phyloP scores from a whole-genome alignment of 2,113 vertebrate genomes.

The Clarias gariepinus region DNA sequence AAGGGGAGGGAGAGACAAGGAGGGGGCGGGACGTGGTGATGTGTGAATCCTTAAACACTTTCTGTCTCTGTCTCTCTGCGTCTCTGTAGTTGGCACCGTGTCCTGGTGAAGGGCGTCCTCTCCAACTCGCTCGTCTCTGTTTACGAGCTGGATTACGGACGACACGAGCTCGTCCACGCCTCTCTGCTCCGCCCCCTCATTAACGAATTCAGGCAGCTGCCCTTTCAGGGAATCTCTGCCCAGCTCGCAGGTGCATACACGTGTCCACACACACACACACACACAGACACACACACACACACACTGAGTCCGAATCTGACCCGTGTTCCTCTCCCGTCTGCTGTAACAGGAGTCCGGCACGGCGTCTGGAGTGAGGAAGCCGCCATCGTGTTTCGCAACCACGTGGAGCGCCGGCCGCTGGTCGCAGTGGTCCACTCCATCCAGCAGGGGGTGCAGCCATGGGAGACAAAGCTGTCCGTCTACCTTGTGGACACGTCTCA shows the following conservation, averaged over 20 bases:
- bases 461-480: slow-evolving; percentile 78
- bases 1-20: neutral
- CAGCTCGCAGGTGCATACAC: slow-evolving; percentile 83
- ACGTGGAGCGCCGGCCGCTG: slow-evolving; percentile 87
- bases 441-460: slow-evolving; percentile 70
- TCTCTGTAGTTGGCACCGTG: slow-evolving; percentile 84
- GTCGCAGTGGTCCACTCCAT: slow-evolving; percentile 85
- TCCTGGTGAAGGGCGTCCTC: slow-evolving; percentile 85
- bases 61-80: neutral
- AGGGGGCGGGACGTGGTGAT: neutral
- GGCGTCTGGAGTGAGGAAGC: slow-evolving; percentile 88
- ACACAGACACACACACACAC: neutral
- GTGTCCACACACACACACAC: neutral
- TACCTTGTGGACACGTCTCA: slow-evolving; percentile 87
- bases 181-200: slow-evolving; percentile 78
- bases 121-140: slow-evolving; percentile 84
- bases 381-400: slow-evolving; percentile 89
- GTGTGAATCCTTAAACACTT: neutral
- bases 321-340: neutral
- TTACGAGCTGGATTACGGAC: slow-evolving; percentile 90
- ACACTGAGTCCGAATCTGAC: neutral
- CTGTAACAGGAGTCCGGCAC: slow-evolving; percentile 77
- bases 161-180: slow-evolving; percentile 81
- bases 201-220: slow-evolving; percentile 83
- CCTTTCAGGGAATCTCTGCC: slow-evolving; percentile 88